These are phyloP conservation scores for Athene noctua DNA, from an alignment of 2,113 vertebrate genomes.

Conservation along the genomic window DNA sequence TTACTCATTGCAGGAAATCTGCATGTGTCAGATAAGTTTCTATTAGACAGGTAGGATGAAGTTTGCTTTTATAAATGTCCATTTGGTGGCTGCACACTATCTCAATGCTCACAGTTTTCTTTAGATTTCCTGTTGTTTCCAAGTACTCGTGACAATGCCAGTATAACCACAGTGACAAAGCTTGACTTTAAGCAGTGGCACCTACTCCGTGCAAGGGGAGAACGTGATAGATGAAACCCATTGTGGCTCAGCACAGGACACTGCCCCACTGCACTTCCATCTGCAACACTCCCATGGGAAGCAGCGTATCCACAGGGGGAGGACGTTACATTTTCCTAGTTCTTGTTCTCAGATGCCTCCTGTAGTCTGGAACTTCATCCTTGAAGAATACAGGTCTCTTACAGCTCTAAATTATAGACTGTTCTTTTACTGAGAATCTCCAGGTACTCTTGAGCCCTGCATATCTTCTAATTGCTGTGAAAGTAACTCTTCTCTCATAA, in stretches of 20 bases:
- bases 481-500: neutral
- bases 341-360: neutral
- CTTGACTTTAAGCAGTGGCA: neutral
- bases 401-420: neutral
- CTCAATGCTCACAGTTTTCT: neutral
- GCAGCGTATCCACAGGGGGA: accelerated
- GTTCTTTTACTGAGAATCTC: neutral
- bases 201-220: neutral
- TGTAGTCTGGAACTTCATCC: neutral
- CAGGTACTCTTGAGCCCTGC: neutral
- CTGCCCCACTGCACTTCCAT: accelerated
- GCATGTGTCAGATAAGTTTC: neutral
- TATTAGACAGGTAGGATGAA: neutral
- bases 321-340: neutral
- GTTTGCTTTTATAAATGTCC: neutral
- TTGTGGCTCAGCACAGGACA: neutral
- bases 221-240: neutral
- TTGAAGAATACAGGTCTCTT: neutral
- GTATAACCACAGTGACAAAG: neutral
- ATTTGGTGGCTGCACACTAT: neutral
- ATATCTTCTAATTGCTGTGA: neutral
- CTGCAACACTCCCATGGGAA: neutral
- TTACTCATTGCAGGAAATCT: neutral
- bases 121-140: slow-evolving; percentile 3
- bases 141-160: neutral